phyloP scores from a whole-genome alignment of 2,797 vertebrate genomes.

The Podarcis siculus region DNA sequence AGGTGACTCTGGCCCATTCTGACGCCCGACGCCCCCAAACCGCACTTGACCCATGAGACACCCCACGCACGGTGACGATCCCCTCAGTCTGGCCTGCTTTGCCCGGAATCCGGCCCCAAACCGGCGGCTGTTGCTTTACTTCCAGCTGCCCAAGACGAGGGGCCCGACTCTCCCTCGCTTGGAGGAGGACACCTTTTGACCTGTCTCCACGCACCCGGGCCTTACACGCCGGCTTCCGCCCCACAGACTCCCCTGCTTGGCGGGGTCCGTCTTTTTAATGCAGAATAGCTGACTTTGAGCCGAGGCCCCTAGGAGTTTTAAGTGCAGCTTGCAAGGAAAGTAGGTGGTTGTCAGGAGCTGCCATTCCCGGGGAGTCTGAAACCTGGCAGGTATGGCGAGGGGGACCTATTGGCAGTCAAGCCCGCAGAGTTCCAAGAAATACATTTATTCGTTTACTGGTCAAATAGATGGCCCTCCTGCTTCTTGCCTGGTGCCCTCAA shows the following conservation, averaged over 20 bases:
- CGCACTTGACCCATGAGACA: not conserved
- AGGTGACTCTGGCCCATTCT: not conserved
- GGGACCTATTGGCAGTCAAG: not conserved
- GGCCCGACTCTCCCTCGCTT: not conserved
- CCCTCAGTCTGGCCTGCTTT: not conserved
- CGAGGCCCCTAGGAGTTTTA: not conserved
- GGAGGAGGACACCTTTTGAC: not conserved
- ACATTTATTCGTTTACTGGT: not conserved
- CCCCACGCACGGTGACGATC: not conserved
- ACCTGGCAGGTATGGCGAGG: not conserved
- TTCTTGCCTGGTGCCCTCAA: not conserved
- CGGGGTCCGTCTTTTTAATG: too few relatives aligned
- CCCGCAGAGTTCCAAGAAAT: not conserved
- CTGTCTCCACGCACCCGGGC: not conserved
- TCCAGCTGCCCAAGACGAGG: not conserved
- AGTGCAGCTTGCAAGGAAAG: not conserved
- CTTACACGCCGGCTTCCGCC: not conserved
- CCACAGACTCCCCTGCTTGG: not conserved
- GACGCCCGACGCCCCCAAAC: not conserved
- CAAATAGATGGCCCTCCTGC: too few relatives aligned
- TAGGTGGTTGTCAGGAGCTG: not conserved
- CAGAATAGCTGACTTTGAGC: not conserved
- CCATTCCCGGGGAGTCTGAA: not conserved
- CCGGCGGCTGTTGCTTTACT: too few relatives aligned
- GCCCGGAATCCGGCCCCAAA: not conserved